A percentile compares a stretch with the other conserved stretches of the same genome.
phyloP scores from a whole-genome alignment of 2,113 vertebrate species.

The Etheostoma spectabile region DNA sequence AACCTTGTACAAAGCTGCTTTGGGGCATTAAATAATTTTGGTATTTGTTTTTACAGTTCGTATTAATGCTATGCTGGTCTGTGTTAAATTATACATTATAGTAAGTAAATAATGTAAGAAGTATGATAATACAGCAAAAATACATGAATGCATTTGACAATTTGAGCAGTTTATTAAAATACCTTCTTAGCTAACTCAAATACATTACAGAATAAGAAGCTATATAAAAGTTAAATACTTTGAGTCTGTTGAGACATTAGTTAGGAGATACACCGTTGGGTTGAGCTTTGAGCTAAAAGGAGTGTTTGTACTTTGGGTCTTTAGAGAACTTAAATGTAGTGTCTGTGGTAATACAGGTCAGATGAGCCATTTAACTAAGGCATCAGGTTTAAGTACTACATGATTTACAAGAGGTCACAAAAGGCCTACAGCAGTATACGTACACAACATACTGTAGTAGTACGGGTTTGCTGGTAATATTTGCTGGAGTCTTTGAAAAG shows the following conservation, averaged over 20 bases:
- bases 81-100: conserved; percentile 15
- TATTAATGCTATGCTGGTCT: not conserved
- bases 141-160: conserved; percentile 42
- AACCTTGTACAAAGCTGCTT: conserved; percentile 36
- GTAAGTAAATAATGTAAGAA: not conserved
- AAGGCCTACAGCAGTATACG: conserved; percentile 49
- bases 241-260: conserved; percentile 50
- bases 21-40: conserved; percentile 46
- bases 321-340: conserved; percentile 34
- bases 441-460: conserved; percentile 40
- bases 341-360: conserved; percentile 65
- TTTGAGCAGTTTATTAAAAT: conserved; percentile 76
- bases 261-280: conserved; percentile 43
- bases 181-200: conserved; percentile 58
- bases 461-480: conserved; percentile 29
- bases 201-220: conserved; percentile 72
- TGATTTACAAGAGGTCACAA: conserved; percentile 53
- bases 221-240: conserved; percentile 74
- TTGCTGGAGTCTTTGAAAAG: conserved; percentile 39
- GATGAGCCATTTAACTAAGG: conserved; percentile 61
- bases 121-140: conserved; percentile 32
- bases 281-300: conserved; percentile 47
- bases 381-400: conserved; percentile 64
- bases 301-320: conserved; percentile 55
- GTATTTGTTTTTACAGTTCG: conserved; percentile 17